Evolutionary conservation across 2,888 invertebrate species (phyloP), one percentile per base, ranked within the genome.

Genomic region (Lucinisca nassula): DNA sequence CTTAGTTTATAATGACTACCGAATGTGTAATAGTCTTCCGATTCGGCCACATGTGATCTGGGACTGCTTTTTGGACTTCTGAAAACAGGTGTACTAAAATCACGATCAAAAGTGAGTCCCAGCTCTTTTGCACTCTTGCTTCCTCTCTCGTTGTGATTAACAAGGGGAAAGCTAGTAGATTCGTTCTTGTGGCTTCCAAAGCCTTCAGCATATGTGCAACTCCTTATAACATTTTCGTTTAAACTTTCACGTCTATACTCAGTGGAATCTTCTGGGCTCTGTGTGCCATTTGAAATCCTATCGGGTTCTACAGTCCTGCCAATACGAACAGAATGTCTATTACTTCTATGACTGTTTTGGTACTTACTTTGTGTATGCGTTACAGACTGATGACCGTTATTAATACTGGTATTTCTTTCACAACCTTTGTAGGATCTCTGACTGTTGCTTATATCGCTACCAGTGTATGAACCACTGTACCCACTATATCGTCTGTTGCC

Each of bases 1-100:
- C 82, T 82, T 0, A 78, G 73, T 38, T 79, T 86, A n/a, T 40
- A 79, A 2, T 82, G 84, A 49, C 84, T 89, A 40, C 55, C 77
- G 0, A 45, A 27, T 1, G 51, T 4, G 32, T 61, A 81, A 8
- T 30, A 30, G 3, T 72, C 27, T n/a, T n/a, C 79, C 1, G 73
- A 37, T 21, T 37, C 30, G 10, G 72, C 67, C 12, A 37, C 51
- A 17, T 32, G 32, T 0, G 74, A 45, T 4, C 74, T 70, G 10
- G 79, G 79, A 51, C 84, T 74, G 30, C 74, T 24, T 72, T n/a
- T 78, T 27, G 24, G 30, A 40, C 58, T 67, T 27, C n/a, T 27
- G 2, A 67, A 17, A 35, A 35, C 35, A 21, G 67, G 67, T 8
- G 67, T 35, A 35, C 17, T 35, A 12, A 67, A 35, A 35, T 24